These are phyloP conservation scores for Bombylius major DNA, from an alignment of 2,888 invertebrate genomes.

Conservation along the genomic window DNA sequence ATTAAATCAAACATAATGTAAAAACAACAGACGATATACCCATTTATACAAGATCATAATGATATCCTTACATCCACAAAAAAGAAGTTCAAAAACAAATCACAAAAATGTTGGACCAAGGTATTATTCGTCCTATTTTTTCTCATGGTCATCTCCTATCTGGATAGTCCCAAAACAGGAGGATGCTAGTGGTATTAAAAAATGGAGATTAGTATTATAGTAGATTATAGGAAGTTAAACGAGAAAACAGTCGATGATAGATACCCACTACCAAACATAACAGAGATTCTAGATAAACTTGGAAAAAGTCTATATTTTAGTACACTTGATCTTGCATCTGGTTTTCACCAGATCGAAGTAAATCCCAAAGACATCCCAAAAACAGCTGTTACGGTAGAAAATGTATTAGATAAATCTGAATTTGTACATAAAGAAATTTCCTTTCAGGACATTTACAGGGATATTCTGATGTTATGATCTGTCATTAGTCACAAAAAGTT, in stretches of 20 bases:
- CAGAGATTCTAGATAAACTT: slow-evolving; percentile 23
- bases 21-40: too few species aligned
- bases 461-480: too few species aligned
- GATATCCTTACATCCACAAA: too few species aligned
- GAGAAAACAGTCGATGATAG: slow-evolving; percentile 15
- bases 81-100: slow-evolving; percentile 13
- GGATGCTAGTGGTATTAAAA: slow-evolving; percentile 4
- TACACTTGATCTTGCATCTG: slow-evolving; percentile 22
- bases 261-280: too few species aligned
- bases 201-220: slow-evolving; percentile 17
- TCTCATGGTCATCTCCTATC: slow-evolving; percentile 16
- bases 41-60: too few species aligned
- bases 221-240: slow-evolving; percentile 18
- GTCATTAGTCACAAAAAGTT: too few species aligned
- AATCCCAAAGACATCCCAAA: slow-evolving; percentile 16
- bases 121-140: slow-evolving; percentile 15
- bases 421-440: slow-evolving; percentile 15
- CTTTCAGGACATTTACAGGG: slow-evolving; percentile 5
- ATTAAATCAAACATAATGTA: too few species aligned
- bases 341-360: slow-evolving; percentile 25
- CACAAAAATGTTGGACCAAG: slow-evolving; percentile 1
- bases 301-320: slow-evolving; percentile 23
- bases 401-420: slow-evolving; percentile 22
- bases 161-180: slow-evolving; percentile 17
- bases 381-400: slow-evolving; percentile 5